Conservation (phyloP, 2,888 invertebrate species). For the Macaria notata region DNA sequence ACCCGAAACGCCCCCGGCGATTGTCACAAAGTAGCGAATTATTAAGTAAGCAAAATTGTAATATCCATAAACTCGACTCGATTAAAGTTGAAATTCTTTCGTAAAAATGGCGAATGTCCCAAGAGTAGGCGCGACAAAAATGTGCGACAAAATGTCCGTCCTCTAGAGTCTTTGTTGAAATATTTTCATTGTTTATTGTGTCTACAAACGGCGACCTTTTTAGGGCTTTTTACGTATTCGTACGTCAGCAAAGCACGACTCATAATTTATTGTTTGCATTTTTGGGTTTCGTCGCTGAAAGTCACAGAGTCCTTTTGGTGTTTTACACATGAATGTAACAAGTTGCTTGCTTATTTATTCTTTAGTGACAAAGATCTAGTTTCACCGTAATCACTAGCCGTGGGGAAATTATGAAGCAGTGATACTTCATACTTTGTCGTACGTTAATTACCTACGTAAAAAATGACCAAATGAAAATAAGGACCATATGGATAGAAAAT, state of each 20-base stretch:
- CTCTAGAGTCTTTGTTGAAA: conserved; percentile 18
- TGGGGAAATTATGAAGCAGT: no score
- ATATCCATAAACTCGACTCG: conserved; percentile 27
- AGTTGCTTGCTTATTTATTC: no score
- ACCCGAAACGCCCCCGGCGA: conserved; percentile 5
- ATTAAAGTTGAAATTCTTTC: conserved; percentile 25
- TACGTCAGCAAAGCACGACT: not conserved
- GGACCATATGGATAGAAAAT: no score
- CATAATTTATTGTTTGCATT: not conserved
- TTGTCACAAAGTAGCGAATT: conserved; percentile 23
- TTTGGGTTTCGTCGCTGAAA: no score
- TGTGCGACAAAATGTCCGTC: conserved; percentile 13
- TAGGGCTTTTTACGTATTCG: not conserved
- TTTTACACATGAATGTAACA: no score
- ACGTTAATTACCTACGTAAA: no score
- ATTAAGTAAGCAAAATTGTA: conserved; percentile 23
- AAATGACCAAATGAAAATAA: no score
- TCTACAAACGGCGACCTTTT: conserved; percentile 13
- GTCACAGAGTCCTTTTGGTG: no score
- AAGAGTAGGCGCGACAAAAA: conserved; percentile 17
- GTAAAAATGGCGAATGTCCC: conserved; percentile 18
- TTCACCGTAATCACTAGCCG: no score
- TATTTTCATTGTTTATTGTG: conserved; percentile 21
- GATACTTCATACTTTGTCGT: no score
- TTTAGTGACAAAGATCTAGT: no score